Conservation (phyloP, 2,797 vertebrate genomes). For the Melanotaenia maccullochi region DNA sequence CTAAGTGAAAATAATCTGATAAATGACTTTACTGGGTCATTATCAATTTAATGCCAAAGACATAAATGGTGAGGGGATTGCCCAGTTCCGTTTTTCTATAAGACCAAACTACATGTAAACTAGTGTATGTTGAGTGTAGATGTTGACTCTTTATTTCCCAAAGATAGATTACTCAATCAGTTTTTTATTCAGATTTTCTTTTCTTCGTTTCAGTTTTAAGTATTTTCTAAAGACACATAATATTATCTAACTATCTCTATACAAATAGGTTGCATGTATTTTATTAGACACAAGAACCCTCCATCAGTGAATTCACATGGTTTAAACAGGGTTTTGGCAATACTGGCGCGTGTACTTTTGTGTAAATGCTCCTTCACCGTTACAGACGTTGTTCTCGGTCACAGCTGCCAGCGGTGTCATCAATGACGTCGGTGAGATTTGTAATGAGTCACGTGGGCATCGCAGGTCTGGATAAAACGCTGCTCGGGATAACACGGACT, state of each 20-base stretch:
- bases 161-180: background rate
- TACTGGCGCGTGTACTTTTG: too few relatives aligned
- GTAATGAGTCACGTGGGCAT: slow-evolving; percentile 80
- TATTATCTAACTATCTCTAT: too few relatives aligned
- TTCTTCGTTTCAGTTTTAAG: too few relatives aligned
- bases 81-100: background rate
- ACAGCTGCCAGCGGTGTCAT: slow-evolving; percentile 51
- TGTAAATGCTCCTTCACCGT: slow-evolving; percentile 1
- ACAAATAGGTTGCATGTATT: too few relatives aligned
- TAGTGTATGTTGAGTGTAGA: background rate
- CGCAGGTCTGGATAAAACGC: slow-evolving; percentile 79
- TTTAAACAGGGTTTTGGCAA: too few relatives aligned
- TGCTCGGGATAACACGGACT: slow-evolving; percentile 37
- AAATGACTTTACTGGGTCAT: background rate
- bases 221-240: too few relatives aligned
- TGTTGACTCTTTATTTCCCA: background rate
- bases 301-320: too few relatives aligned
- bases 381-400: slow-evolving; percentile 29
- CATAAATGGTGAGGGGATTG: background rate
- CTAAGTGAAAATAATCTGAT: background rate
- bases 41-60: background rate
- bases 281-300: too few relatives aligned
- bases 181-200: background rate
- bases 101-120: background rate
- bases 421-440: slow-evolving; percentile 75